phyloP scores from a whole-genome alignment of 2,797 vertebrate genomes.

The Echiichthys vipera region DNA sequence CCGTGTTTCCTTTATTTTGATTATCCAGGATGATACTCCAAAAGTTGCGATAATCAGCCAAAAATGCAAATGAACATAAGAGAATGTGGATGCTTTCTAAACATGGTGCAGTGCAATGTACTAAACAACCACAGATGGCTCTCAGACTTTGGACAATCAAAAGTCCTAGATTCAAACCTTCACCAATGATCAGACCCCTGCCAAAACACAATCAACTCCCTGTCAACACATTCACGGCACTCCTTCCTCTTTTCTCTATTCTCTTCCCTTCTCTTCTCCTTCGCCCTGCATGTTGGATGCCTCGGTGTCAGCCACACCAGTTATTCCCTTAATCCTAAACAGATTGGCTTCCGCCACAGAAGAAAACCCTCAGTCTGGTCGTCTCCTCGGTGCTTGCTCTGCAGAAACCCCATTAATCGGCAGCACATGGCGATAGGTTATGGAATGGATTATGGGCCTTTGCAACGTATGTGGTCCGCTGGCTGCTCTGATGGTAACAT shows the following conservation, averaged over 20 bases:
- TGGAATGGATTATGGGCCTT: conserved; percentile 84
- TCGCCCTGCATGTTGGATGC: conserved; percentile 73
- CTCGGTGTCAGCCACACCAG: conserved; percentile 83
- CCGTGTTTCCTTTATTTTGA: conserved; percentile 66
- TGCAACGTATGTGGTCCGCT: conserved; percentile 84
- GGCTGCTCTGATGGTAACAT: conserved; percentile 59
- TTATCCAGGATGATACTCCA: conserved; percentile 37
- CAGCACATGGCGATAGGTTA: conserved; percentile 85
- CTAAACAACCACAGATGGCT: conserved; percentile 48
- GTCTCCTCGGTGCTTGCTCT: conserved; percentile 80
- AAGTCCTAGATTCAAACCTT: conserved; percentile 61
- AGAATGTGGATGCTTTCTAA: conserved; percentile 29
- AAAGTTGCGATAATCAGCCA: conserved; percentile 8
- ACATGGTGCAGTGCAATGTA: conserved; percentile 6
- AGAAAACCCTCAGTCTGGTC: conserved; percentile 83
- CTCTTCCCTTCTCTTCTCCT: conserved; percentile 61
- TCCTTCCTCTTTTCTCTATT: conserved; percentile 59
- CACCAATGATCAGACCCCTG: conserved; percentile 52
- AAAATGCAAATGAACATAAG: conserved; percentile 16
- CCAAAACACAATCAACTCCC: conserved; percentile 77
- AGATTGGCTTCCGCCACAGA: conserved; percentile 85
- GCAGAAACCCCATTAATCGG: conserved; percentile 84
- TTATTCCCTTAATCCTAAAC: conserved; percentile 87
- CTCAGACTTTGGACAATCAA: conserved; percentile 53
- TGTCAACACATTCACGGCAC: conserved; percentile 67